Evolutionary conservation across 1,140 invertebrate species (phyloP), one percentile per base, ranked within the genome.

Genomic region (Sycophila sp.): DNA sequence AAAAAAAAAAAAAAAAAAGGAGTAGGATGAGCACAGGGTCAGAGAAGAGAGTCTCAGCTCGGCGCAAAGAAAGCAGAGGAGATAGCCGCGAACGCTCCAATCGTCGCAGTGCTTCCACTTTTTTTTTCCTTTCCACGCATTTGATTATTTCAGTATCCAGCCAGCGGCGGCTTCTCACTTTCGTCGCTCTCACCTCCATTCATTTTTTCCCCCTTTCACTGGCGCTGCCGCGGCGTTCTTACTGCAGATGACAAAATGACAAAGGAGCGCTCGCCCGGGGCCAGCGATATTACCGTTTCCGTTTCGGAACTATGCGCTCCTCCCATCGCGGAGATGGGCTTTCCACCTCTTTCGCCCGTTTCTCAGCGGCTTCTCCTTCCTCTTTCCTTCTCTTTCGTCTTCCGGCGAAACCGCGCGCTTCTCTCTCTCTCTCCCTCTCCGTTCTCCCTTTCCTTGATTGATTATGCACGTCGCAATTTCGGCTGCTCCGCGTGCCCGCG

Each of bases 231-330:
- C 6, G n/a, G 49, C 34, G 71, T 58, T 71, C 71, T 76, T 77
- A 76, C 71, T 75, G 73, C 73, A 66, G 75, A 80, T 82, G 83
- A 85, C 82, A 83, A 84, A 83, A 84, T 85, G 81, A 85, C 82
- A 85, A 84, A 84, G 78, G 82, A 80, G 77, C 80, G 79, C 78
- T 82, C 76, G 82, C 81, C 76, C 74, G 76, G 53, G 81, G 81
- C 78, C 77, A 79, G 79, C 79, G 80, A 84, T 85, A 85, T 84
- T 84, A 83, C 84, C 81, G 77, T 82, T 84, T 83, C 78, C 81
- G 79, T 81, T 81, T 79, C 71, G 78, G 76, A 85, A 84, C 78
- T 83, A 84, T 82, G 82, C 79, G 77, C 77, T 74, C 72, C 53
- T 66, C 72, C 58, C 65, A 68, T 17, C 56, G 38, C 72, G 69